Evolutionary conservation across 1,140 invertebrate genomes (phyloP), one percentile per base, ranked within the genome.

Genomic region (Bombus terrestris): DNA sequence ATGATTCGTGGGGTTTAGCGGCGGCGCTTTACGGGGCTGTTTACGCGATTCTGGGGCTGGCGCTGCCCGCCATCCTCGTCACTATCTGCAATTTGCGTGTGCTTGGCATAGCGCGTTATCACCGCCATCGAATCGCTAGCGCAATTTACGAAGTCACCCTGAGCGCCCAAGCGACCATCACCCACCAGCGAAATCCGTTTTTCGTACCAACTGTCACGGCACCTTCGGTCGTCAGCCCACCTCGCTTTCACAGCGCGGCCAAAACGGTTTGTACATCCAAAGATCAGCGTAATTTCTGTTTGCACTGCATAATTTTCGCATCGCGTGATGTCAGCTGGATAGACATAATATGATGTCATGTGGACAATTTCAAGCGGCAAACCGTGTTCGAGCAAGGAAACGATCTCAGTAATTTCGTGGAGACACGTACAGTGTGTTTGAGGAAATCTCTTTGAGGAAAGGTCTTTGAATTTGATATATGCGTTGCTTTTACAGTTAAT

Each of bases 141-240:
- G 97, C 97, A 12, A 97, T 98, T 86, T 98, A 97, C 93, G 97
- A 98, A 94, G 97, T 98, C 12, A 98, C 97, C 0, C 92, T 98
- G 62, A 97, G 97, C 8, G 97, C 97, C 4, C 97, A 98, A 94
- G 97, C 98, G 64, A 98, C 97, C 15, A 97, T 98, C 86, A 98
- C 97, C 0, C 97, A 98, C 90, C 97, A 98, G 92, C 95, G 97
- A 69, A 98, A 98, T 92, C 97, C 97, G 28, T 97, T 97, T 91
- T 97, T 97, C 89, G 95, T 97, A 85, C 96, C 97, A 66, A 96
- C 96, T 5, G 94, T 95, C 10, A 96, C 96, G 39, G 93, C 94
- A 8, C 96, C 96, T 8, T 94, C 96, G 9, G 94, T 95, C 13
- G 95, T 95, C 66, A 96, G 95, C 35, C 96, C 96, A 32, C 96